A percentile compares a stretch with the other conserved stretches of the same genome.
phyloP scores from a whole-genome alignment of 1,140 invertebrate genomes.

The Microplitis demolitor region DNA sequence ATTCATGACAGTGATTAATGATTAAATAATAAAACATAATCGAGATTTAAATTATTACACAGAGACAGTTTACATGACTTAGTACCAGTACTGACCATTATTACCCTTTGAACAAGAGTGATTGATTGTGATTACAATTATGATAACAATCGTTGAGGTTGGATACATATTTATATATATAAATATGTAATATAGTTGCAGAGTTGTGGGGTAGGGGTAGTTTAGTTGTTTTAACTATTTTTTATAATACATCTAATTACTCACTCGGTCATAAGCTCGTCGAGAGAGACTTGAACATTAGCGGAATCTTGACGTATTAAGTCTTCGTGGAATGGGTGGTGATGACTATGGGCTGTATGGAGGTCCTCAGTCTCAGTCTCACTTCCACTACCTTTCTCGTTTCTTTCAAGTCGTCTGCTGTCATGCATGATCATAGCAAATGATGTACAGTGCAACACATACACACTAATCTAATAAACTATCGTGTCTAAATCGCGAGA shows the following conservation, averaged over 20 bases:
- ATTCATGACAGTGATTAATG: neutral
- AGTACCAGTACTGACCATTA: neutral
- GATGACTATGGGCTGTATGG: slow-evolving; percentile 52
- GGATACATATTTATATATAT: too few species aligned
- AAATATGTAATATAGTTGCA: too few species aligned
- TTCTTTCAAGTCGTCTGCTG: slow-evolving; percentile 58
- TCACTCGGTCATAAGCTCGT: slow-evolving; percentile 64
- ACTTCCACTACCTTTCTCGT: slow-evolving; percentile 60
- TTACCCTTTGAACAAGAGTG: neutral
- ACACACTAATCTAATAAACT: slow-evolving; percentile 25
- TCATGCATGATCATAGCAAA: slow-evolving; percentile 52
- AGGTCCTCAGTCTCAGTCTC: slow-evolving; percentile 60
- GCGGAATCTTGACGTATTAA: slow-evolving; percentile 49
- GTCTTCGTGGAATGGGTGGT: slow-evolving; percentile 52
- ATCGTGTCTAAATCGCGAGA: neutral
- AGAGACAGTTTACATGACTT: neutral
- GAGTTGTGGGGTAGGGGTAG: slow-evolving; percentile 1
- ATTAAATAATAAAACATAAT: neutral
- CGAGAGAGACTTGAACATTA: slow-evolving; percentile 55
- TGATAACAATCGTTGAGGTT: too few species aligned
- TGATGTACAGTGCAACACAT: slow-evolving; percentile 42
- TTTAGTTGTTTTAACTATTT: neutral
- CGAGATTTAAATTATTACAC: neutral
- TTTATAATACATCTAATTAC: slow-evolving; percentile 49
- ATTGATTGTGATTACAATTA: neutral